phyloP scores from a whole-genome alignment of 2,113 vertebrate genomes.

The Thalassoma bifasciatum region DNA sequence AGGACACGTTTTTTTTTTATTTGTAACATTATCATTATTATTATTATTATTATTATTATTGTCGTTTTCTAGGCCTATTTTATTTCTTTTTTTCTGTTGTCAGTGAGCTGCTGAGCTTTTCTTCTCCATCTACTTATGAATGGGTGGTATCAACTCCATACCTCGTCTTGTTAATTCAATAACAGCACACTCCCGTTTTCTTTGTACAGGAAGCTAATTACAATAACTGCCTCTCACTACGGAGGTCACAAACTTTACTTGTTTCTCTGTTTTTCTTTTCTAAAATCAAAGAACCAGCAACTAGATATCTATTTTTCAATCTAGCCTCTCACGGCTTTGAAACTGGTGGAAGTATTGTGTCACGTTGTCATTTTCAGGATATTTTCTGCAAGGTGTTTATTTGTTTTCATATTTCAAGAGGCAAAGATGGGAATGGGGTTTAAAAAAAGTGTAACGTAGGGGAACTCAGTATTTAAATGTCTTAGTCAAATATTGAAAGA shows the following conservation, averaged over 20 bases:
- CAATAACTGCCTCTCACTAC: constrained; percentile 30
- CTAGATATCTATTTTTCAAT: constrained; percentile 79
- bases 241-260: constrained; percentile 36
- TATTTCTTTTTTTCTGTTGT: constrained; percentile 15
- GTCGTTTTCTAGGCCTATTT: constrained; percentile 26
- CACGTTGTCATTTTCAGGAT: constrained; percentile 60
- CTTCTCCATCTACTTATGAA: constrained; percentile 52
- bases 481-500: constrained; percentile 76
- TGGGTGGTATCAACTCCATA: constrained; percentile 71
- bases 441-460: constrained; percentile 56
- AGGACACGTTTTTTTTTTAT: constrained; percentile 19
- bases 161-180: constrained; percentile 68
- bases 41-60: constrained; percentile 12
- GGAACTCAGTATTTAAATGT: constrained; percentile 83
- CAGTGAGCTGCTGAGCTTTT: constrained; percentile 50
- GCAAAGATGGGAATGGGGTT: constrained; percentile 34
- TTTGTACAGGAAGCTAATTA: constrained; percentile 61
- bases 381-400: constrained; percentile 63
- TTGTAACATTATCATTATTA: constrained; percentile 19
- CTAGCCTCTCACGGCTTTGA: constrained; percentile 50
- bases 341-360: constrained; percentile 41
- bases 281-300: constrained; percentile 70
- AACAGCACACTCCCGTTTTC: constrained; percentile 53
- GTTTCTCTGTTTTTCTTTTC: constrained; percentile 15
- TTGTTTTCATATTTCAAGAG: constrained; percentile 49